These are phyloP conservation scores for Addax nasomaculatus DNA, from an alignment of 2,113 vertebrate species.

Conservation along the genomic window DNA sequence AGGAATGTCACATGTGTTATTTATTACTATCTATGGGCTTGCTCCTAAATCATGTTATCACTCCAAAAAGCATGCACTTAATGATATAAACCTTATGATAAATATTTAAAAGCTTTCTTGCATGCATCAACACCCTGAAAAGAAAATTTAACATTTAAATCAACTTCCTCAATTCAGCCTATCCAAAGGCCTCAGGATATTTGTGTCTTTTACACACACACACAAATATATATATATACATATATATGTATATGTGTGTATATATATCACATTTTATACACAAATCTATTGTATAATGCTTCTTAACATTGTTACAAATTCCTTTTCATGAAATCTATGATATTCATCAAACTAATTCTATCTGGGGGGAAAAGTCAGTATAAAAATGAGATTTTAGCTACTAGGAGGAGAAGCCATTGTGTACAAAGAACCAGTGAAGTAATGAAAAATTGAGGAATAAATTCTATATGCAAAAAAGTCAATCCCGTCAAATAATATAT, in stretches of 20 bases:
- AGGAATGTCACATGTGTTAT: not conserved
- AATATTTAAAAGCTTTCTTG: slow-evolving; percentile 41
- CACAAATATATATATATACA: rapidly evolving
- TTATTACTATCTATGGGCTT: not conserved
- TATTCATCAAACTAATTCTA: not conserved
- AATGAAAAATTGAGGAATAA: not conserved
- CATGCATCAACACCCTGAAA: slow-evolving; percentile 29
- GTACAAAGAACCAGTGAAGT: not conserved
- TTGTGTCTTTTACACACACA: not conserved
- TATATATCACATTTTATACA: not conserved
- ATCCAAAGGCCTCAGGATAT: not conserved
- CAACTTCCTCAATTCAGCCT: not conserved
- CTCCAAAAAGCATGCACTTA: not conserved
- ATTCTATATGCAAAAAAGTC: not conserved
- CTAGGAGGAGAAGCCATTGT: not conserved
- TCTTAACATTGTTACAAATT: not conserved
- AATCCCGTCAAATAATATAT: not conserved
- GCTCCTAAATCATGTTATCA: not conserved
- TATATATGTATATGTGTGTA: rapidly evolving
- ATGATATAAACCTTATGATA: not conserved
- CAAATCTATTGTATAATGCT: not conserved
- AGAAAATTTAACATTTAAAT: slow-evolving; percentile 12
- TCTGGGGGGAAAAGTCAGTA: not conserved
- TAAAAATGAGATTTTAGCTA: not conserved
- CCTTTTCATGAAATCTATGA: not conserved